Conservation (phyloP, 2,113 vertebrate genomes). For the Ceratotherium simum region DNA sequence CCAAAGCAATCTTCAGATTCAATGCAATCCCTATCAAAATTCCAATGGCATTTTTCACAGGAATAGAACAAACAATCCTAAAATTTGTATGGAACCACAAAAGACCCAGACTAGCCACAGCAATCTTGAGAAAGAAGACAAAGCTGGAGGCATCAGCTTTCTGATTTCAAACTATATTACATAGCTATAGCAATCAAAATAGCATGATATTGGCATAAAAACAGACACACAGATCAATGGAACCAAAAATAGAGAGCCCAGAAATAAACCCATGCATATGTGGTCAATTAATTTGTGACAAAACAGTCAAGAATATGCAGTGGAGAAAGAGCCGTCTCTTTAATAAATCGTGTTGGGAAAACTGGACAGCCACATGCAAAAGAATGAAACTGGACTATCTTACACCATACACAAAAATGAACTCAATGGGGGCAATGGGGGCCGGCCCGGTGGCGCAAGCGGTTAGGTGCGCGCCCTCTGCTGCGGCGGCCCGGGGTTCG, state of each 20-base stretch:
- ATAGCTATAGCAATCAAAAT: background rate
- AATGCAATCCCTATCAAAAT: background rate
- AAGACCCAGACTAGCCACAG: background rate
- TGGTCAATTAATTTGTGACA: background rate
- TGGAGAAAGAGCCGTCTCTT: background rate
- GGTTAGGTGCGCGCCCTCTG: too few species aligned
- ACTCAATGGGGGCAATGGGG: too few species aligned
- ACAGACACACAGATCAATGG: background rate
- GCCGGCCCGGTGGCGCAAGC: too few species aligned
- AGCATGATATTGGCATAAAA: background rate
- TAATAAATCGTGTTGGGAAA: background rate
- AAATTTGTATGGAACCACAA: background rate
- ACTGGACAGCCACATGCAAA: background rate
- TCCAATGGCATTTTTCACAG: background rate
- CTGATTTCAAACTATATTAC: constrained; percentile 3
- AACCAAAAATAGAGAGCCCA: background rate
- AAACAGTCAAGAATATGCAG: background rate
- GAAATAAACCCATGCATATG: background rate
- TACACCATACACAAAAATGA: background rate
- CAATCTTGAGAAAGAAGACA: background rate
- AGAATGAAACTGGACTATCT: background rate
- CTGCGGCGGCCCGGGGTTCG: too few species aligned
- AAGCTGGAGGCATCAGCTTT: background rate
- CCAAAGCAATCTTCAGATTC: background rate
- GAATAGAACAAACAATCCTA: background rate